Conservation (phyloP, 2,797 vertebrate genomes). For the Luscinia megarhynchos region DNA sequence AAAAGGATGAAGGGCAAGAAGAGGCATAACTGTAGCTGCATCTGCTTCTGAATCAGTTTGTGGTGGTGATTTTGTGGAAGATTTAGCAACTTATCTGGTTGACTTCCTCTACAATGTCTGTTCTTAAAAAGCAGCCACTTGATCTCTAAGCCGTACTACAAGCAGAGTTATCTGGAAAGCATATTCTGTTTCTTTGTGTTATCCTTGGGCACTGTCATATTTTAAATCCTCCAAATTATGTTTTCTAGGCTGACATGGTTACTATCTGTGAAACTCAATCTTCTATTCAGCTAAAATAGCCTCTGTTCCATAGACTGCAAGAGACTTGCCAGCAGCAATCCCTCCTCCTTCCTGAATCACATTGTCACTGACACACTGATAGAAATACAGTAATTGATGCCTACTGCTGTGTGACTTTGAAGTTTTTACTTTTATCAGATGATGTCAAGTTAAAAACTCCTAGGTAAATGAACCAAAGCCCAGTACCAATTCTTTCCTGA, state of each 20-base stretch:
- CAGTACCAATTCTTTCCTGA: not conserved
- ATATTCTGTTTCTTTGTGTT: not conserved
- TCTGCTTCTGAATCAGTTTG: not conserved
- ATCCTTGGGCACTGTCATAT: not conserved
- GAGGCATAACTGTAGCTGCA: not conserved
- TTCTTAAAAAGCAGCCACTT: not conserved
- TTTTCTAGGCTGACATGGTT: not conserved
- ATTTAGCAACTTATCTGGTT: not conserved
- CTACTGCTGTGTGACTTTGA: not conserved
- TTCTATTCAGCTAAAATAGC: not conserved
- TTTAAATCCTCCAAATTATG: not conserved
- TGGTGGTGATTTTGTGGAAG: not conserved
- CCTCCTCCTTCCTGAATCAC: not conserved
- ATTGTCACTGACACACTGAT: not conserved
- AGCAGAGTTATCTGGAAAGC: not conserved
- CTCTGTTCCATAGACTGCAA: not conserved
- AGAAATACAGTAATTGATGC: slow-evolving; percentile 6
- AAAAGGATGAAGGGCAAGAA: not conserved
- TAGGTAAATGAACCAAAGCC: not conserved
- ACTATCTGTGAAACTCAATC: slow-evolving; percentile 11
- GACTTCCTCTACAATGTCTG: not conserved
- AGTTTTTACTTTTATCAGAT: slow-evolving; percentile 38
- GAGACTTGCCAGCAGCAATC: not conserved
- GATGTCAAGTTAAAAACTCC: not conserved
- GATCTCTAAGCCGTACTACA: not conserved